Evolutionary conservation across 2,888 invertebrate species (phyloP).

Genomic region (Oithona nana): DNA sequence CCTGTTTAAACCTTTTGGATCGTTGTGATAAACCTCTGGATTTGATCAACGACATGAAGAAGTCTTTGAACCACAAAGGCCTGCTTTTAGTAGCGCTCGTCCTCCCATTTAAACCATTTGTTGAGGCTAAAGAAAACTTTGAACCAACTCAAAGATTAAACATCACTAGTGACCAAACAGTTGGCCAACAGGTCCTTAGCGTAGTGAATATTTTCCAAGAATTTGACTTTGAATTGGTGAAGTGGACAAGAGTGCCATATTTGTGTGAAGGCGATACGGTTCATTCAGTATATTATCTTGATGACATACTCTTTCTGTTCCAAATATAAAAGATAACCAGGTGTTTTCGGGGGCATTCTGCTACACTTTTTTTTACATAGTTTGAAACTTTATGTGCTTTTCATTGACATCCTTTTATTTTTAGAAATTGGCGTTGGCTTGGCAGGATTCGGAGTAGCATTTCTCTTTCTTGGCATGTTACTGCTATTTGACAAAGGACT

Average conservation of each 20-base stretch:
- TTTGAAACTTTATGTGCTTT: too few species aligned
- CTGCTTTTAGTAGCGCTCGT: slow-evolving; percentile 70
- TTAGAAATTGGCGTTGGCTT: slow-evolving; percentile 91
- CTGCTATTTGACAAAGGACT: slow-evolving; percentile 90
- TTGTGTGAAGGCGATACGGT: slow-evolving; percentile 88
- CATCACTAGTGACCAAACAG: slow-evolving; percentile 26
- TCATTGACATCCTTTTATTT: slow-evolving; percentile 27
- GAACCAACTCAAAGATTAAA: slow-evolving; percentile 26
- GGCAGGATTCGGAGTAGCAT: slow-evolving; percentile 84
- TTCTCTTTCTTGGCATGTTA: slow-evolving; percentile 79
- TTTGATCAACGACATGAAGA: slow-evolving; percentile 52
- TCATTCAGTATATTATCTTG: slow-evolving; percentile 34
- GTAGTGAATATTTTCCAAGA: slow-evolving; percentile 37
- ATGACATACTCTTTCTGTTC: slow-evolving; percentile 31
- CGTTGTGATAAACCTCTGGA: slow-evolving; percentile 67
- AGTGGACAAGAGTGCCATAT: slow-evolving; percentile 82
- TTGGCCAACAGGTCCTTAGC: slow-evolving; percentile 31
- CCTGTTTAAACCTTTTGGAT: slow-evolving; percentile 82
- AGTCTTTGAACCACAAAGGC: slow-evolving; percentile 50
- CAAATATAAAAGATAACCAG: too few species aligned
- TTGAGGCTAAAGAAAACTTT: slow-evolving; percentile 50
- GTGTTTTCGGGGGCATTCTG: too few species aligned
- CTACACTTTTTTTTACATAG: too few species aligned
- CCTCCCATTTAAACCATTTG: slow-evolving; percentile 80
- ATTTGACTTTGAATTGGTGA: slow-evolving; percentile 50